Conservation (phyloP, 1,140 invertebrate species). For the Meloidogyne floridensis region DNA sequence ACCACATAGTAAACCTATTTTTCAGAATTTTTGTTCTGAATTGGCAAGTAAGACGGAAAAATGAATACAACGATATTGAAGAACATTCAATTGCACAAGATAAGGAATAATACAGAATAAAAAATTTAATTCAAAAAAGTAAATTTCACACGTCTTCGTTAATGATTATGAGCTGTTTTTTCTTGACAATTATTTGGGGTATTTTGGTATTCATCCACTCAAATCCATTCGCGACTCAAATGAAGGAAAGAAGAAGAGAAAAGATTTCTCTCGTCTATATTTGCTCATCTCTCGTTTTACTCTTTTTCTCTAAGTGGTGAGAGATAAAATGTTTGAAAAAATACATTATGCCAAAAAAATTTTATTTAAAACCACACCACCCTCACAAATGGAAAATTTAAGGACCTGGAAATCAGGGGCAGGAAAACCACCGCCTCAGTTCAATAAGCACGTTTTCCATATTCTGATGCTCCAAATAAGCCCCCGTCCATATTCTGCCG, state of each 20-base stretch:
- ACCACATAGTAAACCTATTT: neutral
- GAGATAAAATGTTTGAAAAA: neutral
- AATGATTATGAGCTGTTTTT: too few species aligned
- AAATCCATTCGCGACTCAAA: neutral
- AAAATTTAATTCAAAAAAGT: neutral
- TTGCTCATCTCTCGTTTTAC: neutral
- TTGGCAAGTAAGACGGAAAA: constrained; percentile 15
- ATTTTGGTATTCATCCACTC: too few species aligned
- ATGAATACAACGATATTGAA: neutral
- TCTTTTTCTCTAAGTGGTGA: neutral
- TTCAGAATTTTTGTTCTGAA: constrained; percentile 31
- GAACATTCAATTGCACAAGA: neutral
- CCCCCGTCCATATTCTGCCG: neutral
- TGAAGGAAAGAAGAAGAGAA: neutral
- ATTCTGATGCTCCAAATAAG: too few species aligned
- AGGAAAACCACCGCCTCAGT: neutral
- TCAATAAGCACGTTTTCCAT: too few species aligned
- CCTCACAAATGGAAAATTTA: too few species aligned
- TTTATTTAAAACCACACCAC: neutral
- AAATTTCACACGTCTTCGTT: neutral
- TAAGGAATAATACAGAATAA: neutral
- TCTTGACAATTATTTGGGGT: too few species aligned
- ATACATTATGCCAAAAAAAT: neutral
- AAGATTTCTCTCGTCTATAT: neutral
- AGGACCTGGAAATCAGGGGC: too few species aligned